Conservation (phyloP, 2,113 vertebrate genomes). For the Mormyrus lacerda region DNA sequence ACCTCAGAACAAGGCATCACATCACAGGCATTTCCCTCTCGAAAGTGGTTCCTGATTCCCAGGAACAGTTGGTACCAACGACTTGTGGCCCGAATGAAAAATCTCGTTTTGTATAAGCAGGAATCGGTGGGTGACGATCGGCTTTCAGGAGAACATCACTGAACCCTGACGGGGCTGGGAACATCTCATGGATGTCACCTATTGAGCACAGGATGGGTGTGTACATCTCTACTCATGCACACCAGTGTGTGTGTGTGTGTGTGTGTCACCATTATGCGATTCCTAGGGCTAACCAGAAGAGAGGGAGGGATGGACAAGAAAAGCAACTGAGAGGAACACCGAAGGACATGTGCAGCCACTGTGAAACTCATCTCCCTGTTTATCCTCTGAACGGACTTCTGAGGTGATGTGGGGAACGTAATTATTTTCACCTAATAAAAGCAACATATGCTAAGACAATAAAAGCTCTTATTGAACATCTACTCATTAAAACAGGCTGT, state of each 20-base stretch:
- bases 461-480: constrained; percentile 90
- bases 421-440: constrained; percentile 98
- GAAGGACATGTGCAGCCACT: constrained; percentile 92
- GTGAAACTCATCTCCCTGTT: constrained; percentile 91
- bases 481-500: constrained; percentile 76
- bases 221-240: constrained; percentile 10
- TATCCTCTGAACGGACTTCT: constrained; percentile 80
- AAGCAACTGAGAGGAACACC: constrained; percentile 71
- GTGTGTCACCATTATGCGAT: constrained; percentile 41
- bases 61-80: neutral
- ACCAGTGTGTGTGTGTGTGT: constrained; percentile 26
- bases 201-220: constrained; percentile 60
- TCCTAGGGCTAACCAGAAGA: constrained; percentile 50
- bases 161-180: constrained; percentile 77
- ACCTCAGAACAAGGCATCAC: neutral
- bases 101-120: constrained; percentile 24
- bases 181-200: constrained; percentile 88
- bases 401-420: constrained; percentile 84
- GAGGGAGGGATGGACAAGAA: neutral
- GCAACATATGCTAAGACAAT: constrained; percentile 97
- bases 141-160: constrained; percentile 82
- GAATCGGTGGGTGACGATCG: constrained; percentile 63
- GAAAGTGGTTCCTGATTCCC: neutral
- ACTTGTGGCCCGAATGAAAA: neutral
- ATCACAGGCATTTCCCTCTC: neutral